phyloP scores from a whole-genome alignment of 2,797 vertebrate genomes.

The Neopelma chrysocephalum region DNA sequence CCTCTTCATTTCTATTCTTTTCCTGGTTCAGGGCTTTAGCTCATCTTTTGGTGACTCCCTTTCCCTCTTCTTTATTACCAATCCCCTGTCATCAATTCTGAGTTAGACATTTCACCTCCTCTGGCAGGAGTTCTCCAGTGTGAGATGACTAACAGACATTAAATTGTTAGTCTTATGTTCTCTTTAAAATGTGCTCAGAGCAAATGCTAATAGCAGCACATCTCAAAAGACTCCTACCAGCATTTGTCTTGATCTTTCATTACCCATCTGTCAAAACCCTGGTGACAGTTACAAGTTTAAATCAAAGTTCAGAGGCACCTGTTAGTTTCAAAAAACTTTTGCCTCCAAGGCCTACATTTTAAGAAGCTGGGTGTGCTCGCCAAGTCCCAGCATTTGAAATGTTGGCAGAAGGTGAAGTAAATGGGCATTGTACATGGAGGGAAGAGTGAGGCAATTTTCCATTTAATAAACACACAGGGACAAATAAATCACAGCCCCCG shows the following conservation, averaged over 20 bases:
- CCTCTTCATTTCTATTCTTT: not conserved
- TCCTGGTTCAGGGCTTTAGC: not conserved
- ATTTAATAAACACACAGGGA: not conserved
- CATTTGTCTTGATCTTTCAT: constrained; percentile 19
- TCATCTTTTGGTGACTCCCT: not conserved
- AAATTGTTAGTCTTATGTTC: constrained; percentile 18
- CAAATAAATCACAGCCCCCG: not conserved
- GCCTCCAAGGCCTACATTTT: not conserved
- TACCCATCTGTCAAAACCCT: constrained; percentile 34
- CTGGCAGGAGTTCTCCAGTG: constrained; percentile 22
- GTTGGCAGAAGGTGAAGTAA: not conserved
- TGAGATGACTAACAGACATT: constrained; percentile 59
- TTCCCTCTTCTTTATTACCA: not conserved
- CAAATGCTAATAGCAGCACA: constrained; percentile 29
- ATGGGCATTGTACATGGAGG: not conserved
- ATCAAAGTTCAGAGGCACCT: constrained; percentile 28
- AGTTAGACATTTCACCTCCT: constrained; percentile 34
- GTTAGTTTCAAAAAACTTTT: constrained; percentile 2
- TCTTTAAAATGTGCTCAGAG: constrained; percentile 1
- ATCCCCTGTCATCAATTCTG: constrained; percentile 6
- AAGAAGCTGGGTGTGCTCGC: constrained; percentile 6
- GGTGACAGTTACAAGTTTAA: constrained; percentile 29
- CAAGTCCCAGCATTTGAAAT: not conserved
- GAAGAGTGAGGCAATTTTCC: not conserved
- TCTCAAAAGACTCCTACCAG: constrained; percentile 37